phyloP scores from a whole-genome alignment of 2,797 vertebrate genomes.

The Apodemus agrarius region DNA sequence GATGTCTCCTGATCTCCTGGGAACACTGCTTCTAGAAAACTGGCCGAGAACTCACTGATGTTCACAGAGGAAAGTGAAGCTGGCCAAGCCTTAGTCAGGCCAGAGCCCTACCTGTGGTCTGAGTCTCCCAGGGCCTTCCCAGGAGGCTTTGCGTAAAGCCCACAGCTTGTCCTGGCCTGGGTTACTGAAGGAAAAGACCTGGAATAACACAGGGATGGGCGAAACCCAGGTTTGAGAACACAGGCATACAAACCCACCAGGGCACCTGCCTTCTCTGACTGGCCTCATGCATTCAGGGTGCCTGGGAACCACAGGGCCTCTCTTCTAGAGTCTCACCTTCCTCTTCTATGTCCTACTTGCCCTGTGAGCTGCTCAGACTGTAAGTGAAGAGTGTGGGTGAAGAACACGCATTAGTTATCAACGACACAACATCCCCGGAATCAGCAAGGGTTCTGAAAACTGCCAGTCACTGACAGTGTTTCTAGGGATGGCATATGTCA shows the following conservation, averaged over 20 bases:
- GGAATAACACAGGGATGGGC: too few relatives aligned
- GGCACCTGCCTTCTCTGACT: background rate
- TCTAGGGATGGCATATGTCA: background rate
- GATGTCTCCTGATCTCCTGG: background rate
- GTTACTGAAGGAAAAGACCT: constrained; percentile 1
- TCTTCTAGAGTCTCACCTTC: background rate
- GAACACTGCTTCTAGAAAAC: background rate
- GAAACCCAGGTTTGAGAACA: background rate
- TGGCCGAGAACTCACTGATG: background rate
- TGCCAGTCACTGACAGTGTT: background rate
- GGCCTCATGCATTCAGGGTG: background rate
- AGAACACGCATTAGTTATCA: background rate
- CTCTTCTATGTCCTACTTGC: background rate
- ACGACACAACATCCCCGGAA: background rate
- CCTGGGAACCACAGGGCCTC: background rate
- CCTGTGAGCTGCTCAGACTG: background rate
- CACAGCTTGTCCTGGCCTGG: background rate
- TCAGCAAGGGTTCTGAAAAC: background rate
- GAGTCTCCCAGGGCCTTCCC: background rate
- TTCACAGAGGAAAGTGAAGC: background rate
- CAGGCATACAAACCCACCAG: rapidly evolving
- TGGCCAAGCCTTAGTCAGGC: too few relatives aligned
- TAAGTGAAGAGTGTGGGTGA: background rate
- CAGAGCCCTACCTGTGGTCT: background rate
- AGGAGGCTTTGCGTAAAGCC: background rate